Evolutionary conservation across 2,888 invertebrate genomes (phyloP).

Genomic region (Diaphora mendica): DNA sequence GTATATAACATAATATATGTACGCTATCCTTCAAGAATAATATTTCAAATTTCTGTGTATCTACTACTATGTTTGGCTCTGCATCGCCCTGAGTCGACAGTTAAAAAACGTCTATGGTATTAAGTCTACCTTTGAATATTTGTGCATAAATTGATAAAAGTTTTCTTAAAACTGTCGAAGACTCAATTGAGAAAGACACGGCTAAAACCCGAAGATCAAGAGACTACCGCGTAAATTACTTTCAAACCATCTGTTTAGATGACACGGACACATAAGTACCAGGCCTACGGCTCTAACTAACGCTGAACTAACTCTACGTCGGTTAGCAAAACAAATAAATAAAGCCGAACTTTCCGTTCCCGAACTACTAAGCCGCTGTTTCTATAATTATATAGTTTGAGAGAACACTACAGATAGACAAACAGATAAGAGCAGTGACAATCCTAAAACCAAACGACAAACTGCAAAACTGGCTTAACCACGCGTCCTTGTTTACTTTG

Average conservation of each 20-base stretch:
- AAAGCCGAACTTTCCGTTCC: constrained; percentile 27
- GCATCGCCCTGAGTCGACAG: too few species aligned
- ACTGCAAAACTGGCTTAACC: constrained; percentile 64
- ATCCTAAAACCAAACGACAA: constrained; percentile 61
- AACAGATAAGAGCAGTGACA: constrained; percentile 49
- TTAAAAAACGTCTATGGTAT: too few species aligned
- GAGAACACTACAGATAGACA: constrained; percentile 40
- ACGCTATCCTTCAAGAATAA: too few species aligned
- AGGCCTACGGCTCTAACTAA: background rate
- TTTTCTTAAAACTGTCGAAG: background rate
- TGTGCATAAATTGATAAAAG: too few species aligned
- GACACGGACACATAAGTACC: background rate
- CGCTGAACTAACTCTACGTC: background rate
- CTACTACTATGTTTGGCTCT: too few species aligned
- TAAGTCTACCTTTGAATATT: too few species aligned
- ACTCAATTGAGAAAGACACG: background rate
- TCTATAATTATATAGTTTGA: constrained; percentile 45
- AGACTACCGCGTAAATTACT: background rate
- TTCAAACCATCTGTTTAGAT: background rate
- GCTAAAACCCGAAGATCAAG: background rate
- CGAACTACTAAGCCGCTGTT: constrained; percentile 43
- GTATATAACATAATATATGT: too few species aligned
- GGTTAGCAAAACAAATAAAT: constrained; percentile 28
- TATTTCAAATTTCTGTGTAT: too few species aligned
- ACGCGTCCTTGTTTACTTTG: constrained; percentile 75